Conservation (phyloP, 2,888 invertebrate species). For the Pristionchus exspectatus region DNA sequence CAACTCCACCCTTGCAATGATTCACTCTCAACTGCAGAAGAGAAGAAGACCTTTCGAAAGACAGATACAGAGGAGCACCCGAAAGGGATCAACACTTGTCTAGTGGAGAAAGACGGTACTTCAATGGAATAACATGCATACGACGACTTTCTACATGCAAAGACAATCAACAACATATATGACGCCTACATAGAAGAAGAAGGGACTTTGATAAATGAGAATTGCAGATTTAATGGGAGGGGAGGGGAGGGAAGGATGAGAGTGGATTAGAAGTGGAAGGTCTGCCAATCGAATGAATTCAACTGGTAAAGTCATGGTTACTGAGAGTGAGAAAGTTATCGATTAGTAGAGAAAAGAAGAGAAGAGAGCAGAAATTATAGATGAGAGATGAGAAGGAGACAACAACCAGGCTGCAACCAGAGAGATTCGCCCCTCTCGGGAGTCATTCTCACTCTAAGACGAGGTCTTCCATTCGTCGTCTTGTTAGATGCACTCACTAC, state of each 20-base stretch:
- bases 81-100: background rate
- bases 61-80: background rate
- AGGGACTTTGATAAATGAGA: background rate
- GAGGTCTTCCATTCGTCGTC: background rate
- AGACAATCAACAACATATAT: background rate
- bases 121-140: background rate
- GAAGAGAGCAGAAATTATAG: background rate
- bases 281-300: background rate
- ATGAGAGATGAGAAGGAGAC: constrained; percentile 32
- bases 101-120: background rate
- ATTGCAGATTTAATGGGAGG: constrained; percentile 21
- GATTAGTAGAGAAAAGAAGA: constrained; percentile 34
- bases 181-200: background rate
- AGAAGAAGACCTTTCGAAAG: constrained; percentile 6
- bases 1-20: background rate
- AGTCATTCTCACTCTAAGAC: background rate
- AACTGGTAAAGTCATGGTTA: background rate
- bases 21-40: background rate
- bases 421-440: background rate
- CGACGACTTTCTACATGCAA: background rate
- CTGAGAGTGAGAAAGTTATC: constrained; percentile 4
- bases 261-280: background rate
- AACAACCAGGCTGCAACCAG: background rate
- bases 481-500: constrained; percentile 15
- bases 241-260: constrained; percentile 2